Evolutionary conservation across 2,888 invertebrate species (phyloP).

Genomic region (Pseudoips prasinana): DNA sequence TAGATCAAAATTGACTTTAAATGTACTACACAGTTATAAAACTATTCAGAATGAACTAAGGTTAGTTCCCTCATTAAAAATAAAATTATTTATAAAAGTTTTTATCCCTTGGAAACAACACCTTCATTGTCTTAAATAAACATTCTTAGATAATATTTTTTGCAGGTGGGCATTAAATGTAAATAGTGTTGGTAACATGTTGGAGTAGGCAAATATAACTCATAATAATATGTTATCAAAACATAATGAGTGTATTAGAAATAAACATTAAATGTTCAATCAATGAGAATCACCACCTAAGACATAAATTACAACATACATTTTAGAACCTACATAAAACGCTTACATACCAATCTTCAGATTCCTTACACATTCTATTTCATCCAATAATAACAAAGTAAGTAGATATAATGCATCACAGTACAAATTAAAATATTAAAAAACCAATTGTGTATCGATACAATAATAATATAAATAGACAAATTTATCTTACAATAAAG

Average conservation of each 20-base stretch:
- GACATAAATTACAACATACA: slow-evolving; percentile 15
- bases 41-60: no score
- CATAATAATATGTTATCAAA: slow-evolving; percentile 2
- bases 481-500: slow-evolving; percentile 26
- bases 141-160: slow-evolving; percentile 2
- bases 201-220: slow-evolving; percentile 5
- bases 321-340: slow-evolving; percentile 30
- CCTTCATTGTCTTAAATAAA: slow-evolving; percentile 1
- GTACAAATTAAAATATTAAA: slow-evolving; percentile 37
- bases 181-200: slow-evolving; percentile 18
- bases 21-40: no score
- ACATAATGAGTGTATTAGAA: slow-evolving; percentile 6
- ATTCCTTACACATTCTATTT: slow-evolving; percentile 28
- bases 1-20: no score
- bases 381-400: slow-evolving; percentile 43
- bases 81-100: no score
- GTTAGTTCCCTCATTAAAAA: no score
- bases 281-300: slow-evolving; percentile 16
- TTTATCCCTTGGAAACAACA: neutral
- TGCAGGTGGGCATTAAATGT: slow-evolving; percentile 23
- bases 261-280: slow-evolving; percentile 13
- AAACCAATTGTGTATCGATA: slow-evolving; percentile 35
- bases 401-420: slow-evolving; percentile 54
- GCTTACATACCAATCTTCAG: slow-evolving; percentile 9
- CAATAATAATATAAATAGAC: slow-evolving; percentile 19